Base-by-base conservation (phyloP, 2,888 invertebrate genomes). In the Metacarcinus magister region DNA sequence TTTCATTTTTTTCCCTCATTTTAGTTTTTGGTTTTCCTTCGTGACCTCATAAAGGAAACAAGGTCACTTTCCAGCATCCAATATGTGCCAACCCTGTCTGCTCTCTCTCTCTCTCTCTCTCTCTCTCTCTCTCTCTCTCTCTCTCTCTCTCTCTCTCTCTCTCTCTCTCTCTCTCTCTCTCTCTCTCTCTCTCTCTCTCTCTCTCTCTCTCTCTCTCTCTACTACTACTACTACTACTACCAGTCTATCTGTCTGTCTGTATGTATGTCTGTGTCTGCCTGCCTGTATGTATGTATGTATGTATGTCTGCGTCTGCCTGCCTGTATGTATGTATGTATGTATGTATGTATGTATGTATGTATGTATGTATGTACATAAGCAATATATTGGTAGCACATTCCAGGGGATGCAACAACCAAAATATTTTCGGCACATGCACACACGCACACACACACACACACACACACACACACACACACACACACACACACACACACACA, bases 391-490 rank as follows among this genome's bases (percentile, higher is more conserved):
- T 54, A 7, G 54, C n/a, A n/a, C n/a, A n/a, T n/a, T n/a, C 54
- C 54, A 13, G 16, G 54, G 16, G 16, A 54, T 54, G 16, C 54
- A 54, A 54, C 54, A 54, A 54, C 3, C 16, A 10, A 54, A 16
- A 54, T 54, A 54, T 10, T 7, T 10, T 7, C 54, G 10, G n/a
- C n/a, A n/a, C 48, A 48, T 10, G 10, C 54, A 54, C 54, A 54
- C 54, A 54, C 54, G 16, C 48, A 92, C 48, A 92, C 48, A 92
- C 48, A 44, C 48, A 92, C 48, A 92, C 48, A 92, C 48, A 92
- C 48, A 92, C 48, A 44, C 48, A 92, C 48, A 44, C 48, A 92
- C 48, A 92, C 46, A 44, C 92, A 92, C 48, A 92, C 46, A 92
- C 48, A 92, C 48, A 92, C 46, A 92, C 46, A 90, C 7, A 90